phyloP scores from a whole-genome alignment of 1,140 invertebrate species.

The Trichonephila clavipes region DNA sequence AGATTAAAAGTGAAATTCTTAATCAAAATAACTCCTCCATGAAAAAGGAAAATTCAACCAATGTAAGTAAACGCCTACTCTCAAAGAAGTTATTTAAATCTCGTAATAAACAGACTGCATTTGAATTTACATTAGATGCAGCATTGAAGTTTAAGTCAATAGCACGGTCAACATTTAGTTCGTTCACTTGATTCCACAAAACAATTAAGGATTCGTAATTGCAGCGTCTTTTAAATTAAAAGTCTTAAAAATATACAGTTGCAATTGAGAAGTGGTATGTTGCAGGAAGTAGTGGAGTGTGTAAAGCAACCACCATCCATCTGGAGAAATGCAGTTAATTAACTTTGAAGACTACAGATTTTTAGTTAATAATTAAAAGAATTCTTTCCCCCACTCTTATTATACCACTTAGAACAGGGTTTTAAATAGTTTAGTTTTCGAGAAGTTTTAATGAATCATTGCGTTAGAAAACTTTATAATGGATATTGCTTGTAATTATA shows the following conservation, averaged over 20 bases:
- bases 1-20: no score
- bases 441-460: conserved; percentile 38
- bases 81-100: not conserved
- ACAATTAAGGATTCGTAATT: conserved; percentile 45
- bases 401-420: not conserved
- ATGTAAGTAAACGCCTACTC: not conserved
- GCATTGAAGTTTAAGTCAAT: not conserved
- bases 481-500: conserved; percentile 44
- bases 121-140: not conserved
- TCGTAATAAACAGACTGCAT: not conserved
- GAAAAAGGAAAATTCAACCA: no score
- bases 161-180: not conserved
- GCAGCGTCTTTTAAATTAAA: not conserved
- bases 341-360: conserved; percentile 60
- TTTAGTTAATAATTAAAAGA: conserved; percentile 57
- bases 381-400: not conserved
- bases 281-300: not conserved
- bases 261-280: not conserved
- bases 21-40: no score
- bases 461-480: conserved; percentile 49
- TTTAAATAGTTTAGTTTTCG: conserved; percentile 6
- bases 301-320: not conserved
- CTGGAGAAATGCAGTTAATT: conserved; percentile 32
- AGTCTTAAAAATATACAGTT: not conserved
- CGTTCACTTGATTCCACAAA: not conserved